Base-by-base conservation (phyloP, 1,140 invertebrate genomes). In the Phortica variegata region DNA sequence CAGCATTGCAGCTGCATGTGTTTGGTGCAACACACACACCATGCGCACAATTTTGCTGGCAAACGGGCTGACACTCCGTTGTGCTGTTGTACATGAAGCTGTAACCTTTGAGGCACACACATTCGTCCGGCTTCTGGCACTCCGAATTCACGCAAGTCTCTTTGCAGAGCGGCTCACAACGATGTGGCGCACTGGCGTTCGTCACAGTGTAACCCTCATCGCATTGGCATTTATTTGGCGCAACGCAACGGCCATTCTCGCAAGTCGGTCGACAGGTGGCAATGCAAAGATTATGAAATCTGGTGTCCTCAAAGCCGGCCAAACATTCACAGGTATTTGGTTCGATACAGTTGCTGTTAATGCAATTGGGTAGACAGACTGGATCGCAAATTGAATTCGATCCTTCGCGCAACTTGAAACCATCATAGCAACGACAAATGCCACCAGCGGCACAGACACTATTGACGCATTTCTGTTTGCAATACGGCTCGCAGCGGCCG, bases 11-110 rank as follows among this genome's bases (percentile, higher is more conserved):
- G 10, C 73, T 70, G 46, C 79, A 83, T 15, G 77, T 62, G 54
- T 81, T 77, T 3, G 80, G 79, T 2, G 63, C 76, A 3, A 79
- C 78, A 54, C 83, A 85, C 7, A 79, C 70, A 1, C 82, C 83
- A 58, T 84, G 80, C 7, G 77, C 65, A 49, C 85, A 85, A 0
- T 79, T 78, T 13, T 79, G 75, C 2, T 80, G 77, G 58, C 84
- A 86, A 2, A 78, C 56, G 6, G 83, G 80, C 6, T 73, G 43
- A 55, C 82, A 84, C 13, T 78, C 63, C 3, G 46, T 74, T 46
- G 59, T 53, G 47, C 81, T 79, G 26, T 70, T 73, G 2, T 60
- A 29, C 16, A 82, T 50, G 37, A 65, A 76, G 12, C 23, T 36
- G 49, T 76, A 82, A 3, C 80, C 80, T 3, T 49, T 44, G 9